Evolutionary conservation across 1,140 invertebrate species (phyloP), one percentile per base, ranked within the genome.

Genomic region (Bombus soroeensis): DNA sequence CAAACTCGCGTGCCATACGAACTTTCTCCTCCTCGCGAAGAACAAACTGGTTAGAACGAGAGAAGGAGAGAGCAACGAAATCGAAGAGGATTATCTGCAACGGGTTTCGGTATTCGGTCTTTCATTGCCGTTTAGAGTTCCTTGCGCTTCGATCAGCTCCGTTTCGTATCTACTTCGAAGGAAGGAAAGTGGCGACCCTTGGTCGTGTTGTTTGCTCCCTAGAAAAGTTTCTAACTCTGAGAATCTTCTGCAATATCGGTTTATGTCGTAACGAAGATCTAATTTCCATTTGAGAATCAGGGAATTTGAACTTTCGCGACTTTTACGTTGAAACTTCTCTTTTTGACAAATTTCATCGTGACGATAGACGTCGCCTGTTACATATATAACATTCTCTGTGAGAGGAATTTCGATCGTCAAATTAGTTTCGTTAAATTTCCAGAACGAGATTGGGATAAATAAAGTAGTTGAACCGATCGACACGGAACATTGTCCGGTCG

Each of bases 71-170:
- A 68, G 73, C 59, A 32, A 68, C 66, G 68, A 64, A 78, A 68
- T 41, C 53, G 78, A 78, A 73, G 57, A 68, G 81, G 87, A 89
- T 89, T 88, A 89, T 88, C 82, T 73, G 83, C 88, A 74, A 88
- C 87, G 88, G 85, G 83, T 86, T 88, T 85, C 81, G 82, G 73
- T 80, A 84, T 85, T 85, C 88, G 83, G 39, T 82, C 72, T 82
- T 88, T 88, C 85, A 88, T 88, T 82, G 88, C 88, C 87, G 78
- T 89, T 89, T 89, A 89, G 83, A 89, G 82, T 88, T 89, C 87
- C 88, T 88, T 82, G 85, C 87, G 47, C 86, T 71, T 88, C 15
- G 64, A 66, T 66, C 64, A 18, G 64, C 64, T 66, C 15, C 64
- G 64, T 18, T 34, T 66, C 72, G 86, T 80, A 64, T 47, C 43